Base-by-base conservation (phyloP, 1,140 invertebrate species). In the Trachymyrmex cornetzi region DNA sequence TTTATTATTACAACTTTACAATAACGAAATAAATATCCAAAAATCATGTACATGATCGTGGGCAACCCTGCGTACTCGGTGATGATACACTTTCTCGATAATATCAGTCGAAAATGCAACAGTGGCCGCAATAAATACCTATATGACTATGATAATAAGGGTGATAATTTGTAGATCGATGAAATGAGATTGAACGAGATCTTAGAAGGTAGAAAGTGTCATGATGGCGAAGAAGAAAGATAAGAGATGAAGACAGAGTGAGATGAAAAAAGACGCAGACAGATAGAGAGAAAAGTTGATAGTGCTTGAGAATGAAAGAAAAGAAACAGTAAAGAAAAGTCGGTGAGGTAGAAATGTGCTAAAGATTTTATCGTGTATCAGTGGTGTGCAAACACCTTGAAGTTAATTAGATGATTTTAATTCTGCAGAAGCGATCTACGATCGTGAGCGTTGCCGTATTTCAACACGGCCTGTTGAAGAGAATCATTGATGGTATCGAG, bases 81-180 rank as follows among this genome's bases (percentile, higher is more conserved):
- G 61, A 30, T 53, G 57, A 38, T 69, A 44, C 57, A 24, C 55
- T 81, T 74, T 24, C 55, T 74, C 24, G 24, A 74, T 55, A 24
- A 48, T 50, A 66, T 16, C 44, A 50, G 27, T 57, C 71, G 66
- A 27, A 30, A 44, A 11, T 48, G 67, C 63, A 81, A 38, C 24
- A 57, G 64, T 48, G n/a, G 89, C 95, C 94, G 11, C 94, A 92
- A 92, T 96, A 96, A 77, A 96, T 95, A 89, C 94, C 94, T 86
- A 94, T 87, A 57, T 71, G 64, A 64, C 30, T 66, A 79, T 81
- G 55, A 84, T 59, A 71, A 69, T 85, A 75, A 85, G 0, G 64
- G 64, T 84, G 82, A 90, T 77, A 27, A 69, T 38, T 44, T 7
- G 38, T 63, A 69, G 34, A 79, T 44, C 22, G 74, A 91, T 75